Evolutionary conservation across 2,113 vertebrate species (phyloP).

Genomic region (Pangasianodon hypophthalmus): DNA sequence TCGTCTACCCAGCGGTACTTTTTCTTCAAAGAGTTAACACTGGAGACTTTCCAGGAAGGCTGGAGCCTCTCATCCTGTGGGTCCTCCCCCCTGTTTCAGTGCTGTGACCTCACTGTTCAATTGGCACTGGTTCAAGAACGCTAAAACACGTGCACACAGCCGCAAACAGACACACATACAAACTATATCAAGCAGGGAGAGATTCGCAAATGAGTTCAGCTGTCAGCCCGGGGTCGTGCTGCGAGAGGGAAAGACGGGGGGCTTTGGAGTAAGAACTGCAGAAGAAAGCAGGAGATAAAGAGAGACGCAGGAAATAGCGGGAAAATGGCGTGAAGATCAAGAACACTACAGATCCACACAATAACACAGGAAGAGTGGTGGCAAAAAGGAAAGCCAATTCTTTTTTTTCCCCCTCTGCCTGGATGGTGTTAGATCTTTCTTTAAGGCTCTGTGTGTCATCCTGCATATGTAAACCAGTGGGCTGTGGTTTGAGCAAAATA

Average conservation of each 20-base stretch:
- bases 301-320: background rate
- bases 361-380: constrained; percentile 23
- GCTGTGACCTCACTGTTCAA: constrained; percentile 57
- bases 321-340: constrained; percentile 1
- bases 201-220: constrained; percentile 47
- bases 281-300: background rate
- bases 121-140: constrained; percentile 51
- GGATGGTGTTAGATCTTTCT: constrained; percentile 27
- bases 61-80: constrained; percentile 36
- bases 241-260: constrained; percentile 19
- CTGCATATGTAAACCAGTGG: constrained; percentile 13
- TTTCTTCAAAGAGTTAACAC: constrained; percentile 51
- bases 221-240: constrained; percentile 40
- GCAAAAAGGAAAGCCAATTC: background rate
- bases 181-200: constrained; percentile 47
- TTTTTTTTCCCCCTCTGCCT: constrained; percentile 4
- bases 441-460: background rate
- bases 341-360: constrained; percentile 2
- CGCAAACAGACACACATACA: constrained; percentile 35
- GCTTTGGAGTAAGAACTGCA: constrained; percentile 36
- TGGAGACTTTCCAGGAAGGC: constrained; percentile 43
- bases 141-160: constrained; percentile 40
- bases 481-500: constrained; percentile 10
- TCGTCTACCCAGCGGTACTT: background rate
- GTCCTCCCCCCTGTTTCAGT: constrained; percentile 40